phyloP scores from a whole-genome alignment of 2,888 invertebrate species.

The Pandemis cinnamomeana region DNA sequence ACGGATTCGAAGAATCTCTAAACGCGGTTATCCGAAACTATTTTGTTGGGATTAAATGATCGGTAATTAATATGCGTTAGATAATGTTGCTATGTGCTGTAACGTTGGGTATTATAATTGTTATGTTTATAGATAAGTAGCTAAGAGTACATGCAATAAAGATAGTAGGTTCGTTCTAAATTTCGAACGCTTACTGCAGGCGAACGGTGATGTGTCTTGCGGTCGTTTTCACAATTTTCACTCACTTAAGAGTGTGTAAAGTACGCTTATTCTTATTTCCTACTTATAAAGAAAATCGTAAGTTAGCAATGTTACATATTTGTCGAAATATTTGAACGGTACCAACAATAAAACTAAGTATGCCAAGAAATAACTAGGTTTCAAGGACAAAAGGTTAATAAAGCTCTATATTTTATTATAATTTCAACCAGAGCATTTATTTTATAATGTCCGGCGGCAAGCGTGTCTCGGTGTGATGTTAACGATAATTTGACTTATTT shows the following conservation, averaged over 20 bases:
- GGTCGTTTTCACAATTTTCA: not conserved
- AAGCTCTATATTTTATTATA: constrained; percentile 18
- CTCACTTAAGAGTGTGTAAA: too few species aligned
- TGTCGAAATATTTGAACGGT: not conserved
- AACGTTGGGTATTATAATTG: constrained; percentile 4
- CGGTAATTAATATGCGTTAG: constrained; percentile 36
- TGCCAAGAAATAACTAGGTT: constrained; percentile 10
- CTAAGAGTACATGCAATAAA: not conserved
- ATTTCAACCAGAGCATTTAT: constrained; percentile 23
- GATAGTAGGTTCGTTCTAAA: not conserved
- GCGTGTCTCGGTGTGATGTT: constrained; percentile 36
- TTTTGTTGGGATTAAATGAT: constrained; percentile 39
- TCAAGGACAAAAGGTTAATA: constrained; percentile 14
- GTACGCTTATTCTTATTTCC: too few species aligned
- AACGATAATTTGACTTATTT: constrained; percentile 40
- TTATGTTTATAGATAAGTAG: constrained; percentile 11
- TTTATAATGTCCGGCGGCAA: constrained; percentile 7
- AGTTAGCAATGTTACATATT: not conserved
- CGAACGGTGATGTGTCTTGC: not conserved
- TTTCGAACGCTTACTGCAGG: not conserved
- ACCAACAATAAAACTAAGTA: not conserved
- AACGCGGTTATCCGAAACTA: constrained; percentile 58
- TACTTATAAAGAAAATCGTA: not conserved
- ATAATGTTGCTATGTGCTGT: constrained; percentile 9
- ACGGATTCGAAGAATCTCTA: constrained; percentile 68